phyloP scores from a whole-genome alignment of 2,888 invertebrate species.

The Carcina quercana region DNA sequence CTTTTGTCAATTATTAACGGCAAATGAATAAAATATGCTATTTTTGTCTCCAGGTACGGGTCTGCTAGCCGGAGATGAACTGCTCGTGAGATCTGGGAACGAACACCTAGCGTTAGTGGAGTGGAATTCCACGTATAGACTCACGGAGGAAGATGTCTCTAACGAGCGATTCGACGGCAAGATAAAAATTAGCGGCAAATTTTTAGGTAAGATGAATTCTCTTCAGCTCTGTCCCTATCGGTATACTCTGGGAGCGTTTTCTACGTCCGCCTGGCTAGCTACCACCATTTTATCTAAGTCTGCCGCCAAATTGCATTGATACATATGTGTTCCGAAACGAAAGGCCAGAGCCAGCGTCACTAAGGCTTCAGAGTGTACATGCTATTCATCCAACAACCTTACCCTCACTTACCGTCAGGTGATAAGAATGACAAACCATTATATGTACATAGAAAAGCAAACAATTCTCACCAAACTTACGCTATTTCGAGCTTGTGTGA shows the following conservation, averaged over 20 bases:
- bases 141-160: constrained; percentile 30
- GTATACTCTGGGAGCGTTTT: too few species aligned
- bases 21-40: background rate
- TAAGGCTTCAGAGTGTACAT: background rate
- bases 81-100: constrained; percentile 24
- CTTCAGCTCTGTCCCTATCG: background rate
- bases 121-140: constrained; percentile 35
- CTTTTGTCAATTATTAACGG: too few species aligned
- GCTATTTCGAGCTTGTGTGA: too few species aligned
- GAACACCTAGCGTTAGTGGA: constrained; percentile 30
- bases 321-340: constrained; percentile 1
- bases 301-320: too few species aligned
- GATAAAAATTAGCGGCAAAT: constrained; percentile 55
- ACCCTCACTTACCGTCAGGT: too few species aligned
- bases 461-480: too few species aligned
- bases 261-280: too few species aligned
- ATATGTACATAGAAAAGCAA: too few species aligned
- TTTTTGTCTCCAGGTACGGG: constrained; percentile 27
- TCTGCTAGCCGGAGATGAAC: constrained; percentile 33
- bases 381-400: background rate
- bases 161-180: constrained; percentile 30
- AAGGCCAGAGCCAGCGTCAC: background rate
- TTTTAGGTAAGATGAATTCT: constrained; percentile 69
- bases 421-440: too few species aligned
- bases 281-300: too few species aligned